These are phyloP conservation scores for Neotoxoptera formosana DNA, from an alignment of 1,140 invertebrate species.

Conservation along the genomic window DNA sequence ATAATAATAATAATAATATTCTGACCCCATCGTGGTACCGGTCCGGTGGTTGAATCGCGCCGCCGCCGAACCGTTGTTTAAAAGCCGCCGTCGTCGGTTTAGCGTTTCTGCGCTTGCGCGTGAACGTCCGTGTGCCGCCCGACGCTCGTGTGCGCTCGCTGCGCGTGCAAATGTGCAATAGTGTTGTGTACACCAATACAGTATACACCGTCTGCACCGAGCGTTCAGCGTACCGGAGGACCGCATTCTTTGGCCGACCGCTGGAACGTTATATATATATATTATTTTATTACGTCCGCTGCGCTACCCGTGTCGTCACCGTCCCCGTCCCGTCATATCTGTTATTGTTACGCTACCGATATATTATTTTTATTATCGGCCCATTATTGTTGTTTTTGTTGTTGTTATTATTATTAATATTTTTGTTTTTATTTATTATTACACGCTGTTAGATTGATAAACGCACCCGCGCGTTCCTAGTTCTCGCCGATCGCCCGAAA, in stretches of 20 bases:
- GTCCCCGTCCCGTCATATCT: neutral
- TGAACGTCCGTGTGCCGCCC: too few relatives aligned
- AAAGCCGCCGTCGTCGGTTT: too few relatives aligned
- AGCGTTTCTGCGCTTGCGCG: too few relatives aligned
- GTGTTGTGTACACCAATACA: too few relatives aligned
- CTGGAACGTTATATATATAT: conserved; percentile 17
- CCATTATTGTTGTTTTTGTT: neutral
- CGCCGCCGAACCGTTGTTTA: too few relatives aligned
- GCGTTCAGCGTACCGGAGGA: neutral
- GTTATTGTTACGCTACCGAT: neutral
- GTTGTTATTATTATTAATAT: neutral
- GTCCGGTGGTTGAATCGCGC: too few relatives aligned
- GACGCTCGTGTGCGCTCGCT: too few relatives aligned
- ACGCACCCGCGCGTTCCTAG: neutral
- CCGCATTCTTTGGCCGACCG: conserved; percentile 10
- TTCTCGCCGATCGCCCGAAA: neutral
- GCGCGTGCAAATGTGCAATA: too few relatives aligned
- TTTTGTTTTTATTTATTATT: neutral
- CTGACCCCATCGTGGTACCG: too few relatives aligned
- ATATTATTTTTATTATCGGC: conserved; percentile 33
- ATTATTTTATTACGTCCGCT: conserved; percentile 1
- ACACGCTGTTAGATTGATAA: neutral
- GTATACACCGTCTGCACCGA: too few relatives aligned
- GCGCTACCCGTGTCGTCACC: neutral
- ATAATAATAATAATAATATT: too few relatives aligned